Conservation (phyloP, 2,797 vertebrate genomes). For the Pelobates cultripes region DNA sequence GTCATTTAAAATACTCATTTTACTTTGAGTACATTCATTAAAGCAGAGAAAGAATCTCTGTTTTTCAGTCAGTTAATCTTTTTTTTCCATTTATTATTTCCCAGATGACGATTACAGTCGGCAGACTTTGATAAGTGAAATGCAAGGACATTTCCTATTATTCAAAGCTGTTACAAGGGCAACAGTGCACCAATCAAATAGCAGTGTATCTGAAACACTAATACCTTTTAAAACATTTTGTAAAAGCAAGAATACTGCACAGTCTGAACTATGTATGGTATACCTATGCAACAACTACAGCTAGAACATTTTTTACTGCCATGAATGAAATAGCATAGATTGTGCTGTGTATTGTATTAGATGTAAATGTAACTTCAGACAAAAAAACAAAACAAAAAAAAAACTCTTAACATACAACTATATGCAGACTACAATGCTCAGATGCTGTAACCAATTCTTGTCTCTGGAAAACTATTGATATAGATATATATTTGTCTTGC, state of each 20-base stretch:
- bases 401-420: too few species aligned
- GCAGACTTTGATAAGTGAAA: constrained; percentile 18
- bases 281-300: too few species aligned
- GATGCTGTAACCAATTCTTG: too few species aligned
- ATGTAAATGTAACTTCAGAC: too few species aligned
- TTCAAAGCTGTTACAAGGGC: constrained; percentile 14
- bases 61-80: background rate
- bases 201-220: background rate
- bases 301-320: background rate
- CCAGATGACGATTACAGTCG: background rate
- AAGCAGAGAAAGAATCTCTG: constrained; percentile 5
- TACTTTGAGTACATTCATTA: background rate
- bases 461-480: too few species aligned
- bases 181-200: background rate
- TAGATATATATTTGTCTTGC: too few species aligned
- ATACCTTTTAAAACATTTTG: background rate
- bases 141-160: constrained; percentile 12
- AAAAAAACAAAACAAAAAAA: too few species aligned
- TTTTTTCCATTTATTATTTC: background rate
- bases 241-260: too few species aligned
- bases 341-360: too few species aligned
- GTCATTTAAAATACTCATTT: constrained; percentile 19
- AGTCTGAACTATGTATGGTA: too few species aligned
- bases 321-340: background rate
- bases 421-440: too few species aligned